Conservation (phyloP, 2,888 invertebrate species). For the Netelia virgata region DNA sequence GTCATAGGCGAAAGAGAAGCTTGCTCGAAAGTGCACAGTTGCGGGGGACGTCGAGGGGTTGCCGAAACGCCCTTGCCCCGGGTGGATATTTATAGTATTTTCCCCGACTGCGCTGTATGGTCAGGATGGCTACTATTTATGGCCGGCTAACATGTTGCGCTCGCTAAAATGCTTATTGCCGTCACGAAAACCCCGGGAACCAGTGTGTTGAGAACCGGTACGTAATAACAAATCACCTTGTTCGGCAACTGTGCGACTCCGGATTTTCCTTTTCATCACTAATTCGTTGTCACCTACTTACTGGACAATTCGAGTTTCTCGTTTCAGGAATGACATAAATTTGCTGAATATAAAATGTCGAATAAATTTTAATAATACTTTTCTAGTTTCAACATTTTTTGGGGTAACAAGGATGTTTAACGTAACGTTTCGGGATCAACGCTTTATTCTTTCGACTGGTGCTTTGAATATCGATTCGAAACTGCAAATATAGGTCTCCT, state of each 20-base stretch:
- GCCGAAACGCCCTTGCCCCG: constrained; percentile 51
- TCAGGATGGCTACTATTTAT: constrained; percentile 67
- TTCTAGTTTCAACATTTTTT: no score
- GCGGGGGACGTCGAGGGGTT: constrained; percentile 15
- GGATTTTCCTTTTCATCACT: background rate
- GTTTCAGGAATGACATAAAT: background rate
- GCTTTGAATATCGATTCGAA: no score
- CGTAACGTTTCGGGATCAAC: no score
- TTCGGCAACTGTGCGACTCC: background rate
- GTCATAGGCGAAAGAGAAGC: constrained; percentile 61
- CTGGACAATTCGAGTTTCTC: background rate
- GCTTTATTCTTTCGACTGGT: no score
- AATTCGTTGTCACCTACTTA: background rate
- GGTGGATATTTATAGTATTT: constrained; percentile 70
- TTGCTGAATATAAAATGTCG: no score
- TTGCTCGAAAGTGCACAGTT: constrained; percentile 22
- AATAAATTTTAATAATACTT: no score
- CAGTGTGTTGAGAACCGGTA: background rate
- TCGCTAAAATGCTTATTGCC: constrained; percentile 62
- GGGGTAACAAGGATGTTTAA: no score
- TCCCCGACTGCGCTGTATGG: constrained; percentile 46
- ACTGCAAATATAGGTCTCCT: no score
- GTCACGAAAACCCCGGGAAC: constrained; percentile 29
- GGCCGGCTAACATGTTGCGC: constrained; percentile 58
- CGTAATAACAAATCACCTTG: background rate